phyloP scores from a whole-genome alignment of 2,888 invertebrate genomes.

The Drosophila lacicola region DNA sequence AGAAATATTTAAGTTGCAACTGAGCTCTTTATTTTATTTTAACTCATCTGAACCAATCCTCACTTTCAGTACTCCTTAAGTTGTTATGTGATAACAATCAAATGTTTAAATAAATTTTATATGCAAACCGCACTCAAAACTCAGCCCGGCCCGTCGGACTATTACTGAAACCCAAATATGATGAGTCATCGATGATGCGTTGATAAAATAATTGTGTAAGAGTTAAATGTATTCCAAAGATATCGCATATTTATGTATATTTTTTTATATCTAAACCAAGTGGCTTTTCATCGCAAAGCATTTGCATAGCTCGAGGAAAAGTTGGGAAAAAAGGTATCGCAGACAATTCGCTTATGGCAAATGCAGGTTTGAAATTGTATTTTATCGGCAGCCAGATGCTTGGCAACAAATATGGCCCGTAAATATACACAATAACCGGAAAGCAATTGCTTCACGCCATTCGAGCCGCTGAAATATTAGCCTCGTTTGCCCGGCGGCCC shows the following conservation, averaged over 20 bases:
- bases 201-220: constrained; percentile 48
- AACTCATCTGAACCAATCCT: background rate
- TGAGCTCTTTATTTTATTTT: no score
- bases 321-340: constrained; percentile 11
- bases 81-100: background rate
- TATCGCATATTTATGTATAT: background rate
- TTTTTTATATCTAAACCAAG: constrained; percentile 1
- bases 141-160: background rate
- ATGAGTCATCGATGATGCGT: constrained; percentile 16
- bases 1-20: no score
- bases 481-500: constrained; percentile 48
- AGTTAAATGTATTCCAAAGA: constrained; percentile 14
- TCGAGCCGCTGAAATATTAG: constrained; percentile 70
- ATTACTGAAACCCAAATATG: background rate
- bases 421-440: constrained; percentile 71
- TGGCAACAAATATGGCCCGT: constrained; percentile 64
- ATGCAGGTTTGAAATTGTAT: constrained; percentile 70
- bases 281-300: constrained; percentile 20
- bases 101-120: background rate
- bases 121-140: no score
- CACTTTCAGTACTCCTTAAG: background rate
- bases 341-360: constrained; percentile 46
- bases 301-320: constrained; percentile 40
- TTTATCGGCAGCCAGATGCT: constrained; percentile 65
- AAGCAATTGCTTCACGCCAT: constrained; percentile 76